phyloP scores from a whole-genome alignment of 2,113 vertebrate species.

The Tupaia chinensis region DNA sequence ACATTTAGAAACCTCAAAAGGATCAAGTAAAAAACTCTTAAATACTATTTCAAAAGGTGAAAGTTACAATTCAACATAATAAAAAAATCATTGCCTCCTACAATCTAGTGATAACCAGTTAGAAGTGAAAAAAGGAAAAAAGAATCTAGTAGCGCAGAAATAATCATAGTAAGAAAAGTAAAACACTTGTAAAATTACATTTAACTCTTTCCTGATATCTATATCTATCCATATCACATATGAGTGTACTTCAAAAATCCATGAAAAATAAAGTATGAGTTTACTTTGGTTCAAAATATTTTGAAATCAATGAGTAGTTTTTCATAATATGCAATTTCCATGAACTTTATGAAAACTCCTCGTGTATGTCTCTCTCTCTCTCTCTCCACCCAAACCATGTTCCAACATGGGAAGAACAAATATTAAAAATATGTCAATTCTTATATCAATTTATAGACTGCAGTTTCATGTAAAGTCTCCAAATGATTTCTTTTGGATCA shows the following conservation, averaged over 20 bases:
- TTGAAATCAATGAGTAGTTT: no score
- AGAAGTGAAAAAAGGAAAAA: neutral
- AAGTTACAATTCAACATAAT: neutral
- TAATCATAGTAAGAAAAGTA: constrained; percentile 12
- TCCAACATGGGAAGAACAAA: neutral
- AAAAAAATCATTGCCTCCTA: neutral
- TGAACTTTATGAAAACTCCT: no score
- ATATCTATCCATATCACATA: neutral
- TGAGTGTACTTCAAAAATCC: no score
- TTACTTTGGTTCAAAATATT: no score
- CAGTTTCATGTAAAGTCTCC: constrained; percentile 21
- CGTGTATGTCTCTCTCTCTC: neutral
- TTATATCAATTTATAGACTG: neutral
- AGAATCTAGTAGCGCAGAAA: neutral
- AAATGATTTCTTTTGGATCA: constrained; percentile 17
- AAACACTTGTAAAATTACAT: constrained; percentile 2
- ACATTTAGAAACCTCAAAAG: neutral
- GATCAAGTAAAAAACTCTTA: neutral
- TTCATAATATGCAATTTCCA: no score
- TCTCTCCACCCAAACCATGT: neutral
- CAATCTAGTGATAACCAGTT: neutral
- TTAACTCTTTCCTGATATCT: neutral
- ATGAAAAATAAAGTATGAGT: no score
- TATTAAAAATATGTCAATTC: constrained; percentile 3
- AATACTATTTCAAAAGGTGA: neutral